Evolutionary conservation across 1,140 invertebrate species (phyloP).

Genomic region (Sycophila sp.): DNA sequence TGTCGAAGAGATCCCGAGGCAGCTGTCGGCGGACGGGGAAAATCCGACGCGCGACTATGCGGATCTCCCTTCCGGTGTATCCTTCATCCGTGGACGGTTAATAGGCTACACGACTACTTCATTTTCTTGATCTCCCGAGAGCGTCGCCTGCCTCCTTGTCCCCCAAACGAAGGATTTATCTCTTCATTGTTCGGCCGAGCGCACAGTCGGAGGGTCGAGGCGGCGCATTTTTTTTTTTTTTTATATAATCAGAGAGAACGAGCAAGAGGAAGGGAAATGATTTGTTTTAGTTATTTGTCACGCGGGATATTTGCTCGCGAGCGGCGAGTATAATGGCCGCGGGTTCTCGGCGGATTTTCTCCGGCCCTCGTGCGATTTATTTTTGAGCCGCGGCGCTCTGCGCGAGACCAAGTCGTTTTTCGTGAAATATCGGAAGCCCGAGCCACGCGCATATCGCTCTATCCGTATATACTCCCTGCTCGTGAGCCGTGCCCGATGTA

Average conservation of each 20-base stretch:
- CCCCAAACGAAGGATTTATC: constrained; percentile 19
- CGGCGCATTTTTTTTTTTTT: no score
- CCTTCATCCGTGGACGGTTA: background rate
- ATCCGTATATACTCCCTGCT: no score
- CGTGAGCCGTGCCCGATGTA: no score
- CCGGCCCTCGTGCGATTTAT: background rate
- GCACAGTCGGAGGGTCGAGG: background rate
- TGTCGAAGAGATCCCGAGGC: constrained; percentile 39
- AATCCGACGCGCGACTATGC: background rate
- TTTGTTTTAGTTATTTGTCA: constrained; percentile 37
- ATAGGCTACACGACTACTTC: constrained; percentile 44
- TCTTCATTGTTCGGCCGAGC: constrained; percentile 20
- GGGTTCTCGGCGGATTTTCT: background rate
- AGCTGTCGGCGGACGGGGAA: constrained; percentile 13
- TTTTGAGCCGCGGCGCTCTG: background rate
- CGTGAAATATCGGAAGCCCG: no score
- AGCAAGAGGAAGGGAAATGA: constrained; percentile 22
- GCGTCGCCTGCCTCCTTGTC: background rate
- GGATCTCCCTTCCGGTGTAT: constrained; percentile 8
- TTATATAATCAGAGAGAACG: no score
- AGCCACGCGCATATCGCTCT: no score
- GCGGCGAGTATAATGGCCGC: no score
- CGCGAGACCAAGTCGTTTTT: background rate
- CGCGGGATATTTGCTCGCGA: background rate
- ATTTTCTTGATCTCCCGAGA: constrained; percentile 41